Conservation (phyloP, 2,888 invertebrate species). For the Eilema caniola region DNA sequence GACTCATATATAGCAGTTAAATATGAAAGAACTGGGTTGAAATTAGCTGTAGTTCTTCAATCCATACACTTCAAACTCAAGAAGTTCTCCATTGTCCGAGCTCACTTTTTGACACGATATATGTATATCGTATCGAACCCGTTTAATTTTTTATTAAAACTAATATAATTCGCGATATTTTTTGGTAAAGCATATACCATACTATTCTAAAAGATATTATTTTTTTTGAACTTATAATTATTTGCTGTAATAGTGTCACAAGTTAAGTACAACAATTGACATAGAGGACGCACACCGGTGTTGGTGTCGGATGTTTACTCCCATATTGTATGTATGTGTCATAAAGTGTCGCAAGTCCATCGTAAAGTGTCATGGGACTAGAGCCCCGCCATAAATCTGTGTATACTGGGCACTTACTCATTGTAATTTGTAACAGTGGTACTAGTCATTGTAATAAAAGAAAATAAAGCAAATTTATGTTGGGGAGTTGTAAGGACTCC, state of each 20-base stretch:
- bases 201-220: no score
- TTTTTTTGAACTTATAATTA: neutral
- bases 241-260: neutral
- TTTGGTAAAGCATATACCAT: no score
- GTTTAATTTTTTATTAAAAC: no score
- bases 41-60: no score
- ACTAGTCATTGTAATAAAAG: neutral
- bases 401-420: conserved; percentile 10
- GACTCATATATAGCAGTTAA: no score
- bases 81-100: no score
- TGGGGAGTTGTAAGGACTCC: no score
- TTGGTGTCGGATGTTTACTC: neutral
- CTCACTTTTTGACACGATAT: no score
- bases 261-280: neutral
- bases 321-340: conserved; percentile 1
- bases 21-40: no score
- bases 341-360: conserved; percentile 9
- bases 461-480: neutral
- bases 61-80: no score
- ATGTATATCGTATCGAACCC: no score
- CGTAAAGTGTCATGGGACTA: conserved; percentile 14
- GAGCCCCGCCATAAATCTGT: conserved; percentile 2
- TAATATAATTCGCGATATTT: no score
- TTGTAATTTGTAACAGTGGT: conserved; percentile 2
- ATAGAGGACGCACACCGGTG: neutral